Conservation (phyloP, 2,888 invertebrate genomes). For the Drosophila falleni region DNA sequence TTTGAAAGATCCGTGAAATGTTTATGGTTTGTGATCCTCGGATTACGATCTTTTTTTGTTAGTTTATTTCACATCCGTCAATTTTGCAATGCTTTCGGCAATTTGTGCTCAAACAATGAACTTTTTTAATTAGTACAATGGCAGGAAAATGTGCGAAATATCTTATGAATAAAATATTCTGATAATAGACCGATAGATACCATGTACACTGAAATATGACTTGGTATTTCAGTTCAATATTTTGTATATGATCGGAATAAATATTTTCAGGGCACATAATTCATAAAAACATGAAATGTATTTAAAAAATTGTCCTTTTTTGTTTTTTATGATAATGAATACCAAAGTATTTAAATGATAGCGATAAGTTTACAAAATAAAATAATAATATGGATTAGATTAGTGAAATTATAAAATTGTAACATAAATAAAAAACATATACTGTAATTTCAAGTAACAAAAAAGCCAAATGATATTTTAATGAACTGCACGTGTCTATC, state of each 20-base stretch:
- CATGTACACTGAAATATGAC: background rate
- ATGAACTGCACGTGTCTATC: slow-evolving; percentile 28
- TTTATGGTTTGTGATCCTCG: slow-evolving; percentile 22
- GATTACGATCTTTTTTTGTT: slow-evolving; percentile 1
- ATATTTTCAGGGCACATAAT: background rate
- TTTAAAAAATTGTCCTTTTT: too few species aligned
- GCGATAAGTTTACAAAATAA: too few species aligned
- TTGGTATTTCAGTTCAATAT: too few species aligned
- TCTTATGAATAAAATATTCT: background rate
- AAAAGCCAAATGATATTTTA: slow-evolving; percentile 10
- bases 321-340: too few species aligned
- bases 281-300: background rate
- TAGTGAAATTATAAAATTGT: background rate
- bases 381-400: too few species aligned
- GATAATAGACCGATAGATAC: background rate
- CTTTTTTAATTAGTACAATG: slow-evolving; percentile 9
- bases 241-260: background rate
- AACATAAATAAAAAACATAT: background rate
- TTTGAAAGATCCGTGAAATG: slow-evolving; percentile 8
- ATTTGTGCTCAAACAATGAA: slow-evolving; percentile 13
- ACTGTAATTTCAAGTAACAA: background rate
- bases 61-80: slow-evolving; percentile 15
- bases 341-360: too few species aligned
- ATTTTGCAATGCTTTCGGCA: slow-evolving; percentile 1
- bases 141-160: slow-evolving; percentile 15